phyloP scores from a whole-genome alignment of 2,888 invertebrate genomes.

The Bellardia bayeri region DNA sequence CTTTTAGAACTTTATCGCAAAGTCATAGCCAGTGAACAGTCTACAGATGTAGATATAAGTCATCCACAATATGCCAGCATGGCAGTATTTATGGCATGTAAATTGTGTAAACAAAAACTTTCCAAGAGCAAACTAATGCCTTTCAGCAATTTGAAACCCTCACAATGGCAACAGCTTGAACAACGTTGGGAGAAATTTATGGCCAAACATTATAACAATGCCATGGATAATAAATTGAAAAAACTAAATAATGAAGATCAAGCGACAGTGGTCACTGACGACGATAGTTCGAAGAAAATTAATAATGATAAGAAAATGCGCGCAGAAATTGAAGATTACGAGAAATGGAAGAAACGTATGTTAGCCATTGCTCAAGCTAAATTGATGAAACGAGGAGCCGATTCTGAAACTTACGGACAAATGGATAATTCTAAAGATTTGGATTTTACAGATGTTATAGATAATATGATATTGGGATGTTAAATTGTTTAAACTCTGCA shows the following conservation, averaged over 20 bases:
- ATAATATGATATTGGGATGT: slow-evolving; percentile 67
- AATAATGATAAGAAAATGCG: slow-evolving; percentile 24
- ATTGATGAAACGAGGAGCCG: slow-evolving; percentile 74
- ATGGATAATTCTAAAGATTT: not conserved
- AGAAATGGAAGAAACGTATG: slow-evolving; percentile 87
- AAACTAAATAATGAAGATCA: slow-evolving; percentile 15
- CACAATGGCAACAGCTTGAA: slow-evolving; percentile 87
- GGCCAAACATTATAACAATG: slow-evolving; percentile 76
- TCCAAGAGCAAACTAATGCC: slow-evolving; percentile 86
- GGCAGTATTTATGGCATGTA: slow-evolving; percentile 88
- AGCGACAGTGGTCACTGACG: not conserved
- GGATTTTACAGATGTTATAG: slow-evolving; percentile 58
- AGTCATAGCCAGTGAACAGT: slow-evolving; percentile 78
- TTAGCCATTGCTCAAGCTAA: slow-evolving; percentile 84
- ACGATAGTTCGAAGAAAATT: slow-evolving; percentile 54
- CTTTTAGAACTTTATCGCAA: slow-evolving; percentile 85
- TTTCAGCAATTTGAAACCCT: slow-evolving; percentile 86
- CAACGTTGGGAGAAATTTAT: slow-evolving; percentile 86
- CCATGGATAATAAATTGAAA: slow-evolving; percentile 73
- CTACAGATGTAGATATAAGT: slow-evolving; percentile 85
- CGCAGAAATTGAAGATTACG: slow-evolving; percentile 85
- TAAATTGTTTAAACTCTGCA: not conserved
- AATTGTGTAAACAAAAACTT: slow-evolving; percentile 86
- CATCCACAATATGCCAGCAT: slow-evolving; percentile 88
- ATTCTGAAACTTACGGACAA: not conserved